Evolutionary conservation across 2,888 invertebrate species (phyloP).

Genomic region (Tromatobia lineatoria): DNA sequence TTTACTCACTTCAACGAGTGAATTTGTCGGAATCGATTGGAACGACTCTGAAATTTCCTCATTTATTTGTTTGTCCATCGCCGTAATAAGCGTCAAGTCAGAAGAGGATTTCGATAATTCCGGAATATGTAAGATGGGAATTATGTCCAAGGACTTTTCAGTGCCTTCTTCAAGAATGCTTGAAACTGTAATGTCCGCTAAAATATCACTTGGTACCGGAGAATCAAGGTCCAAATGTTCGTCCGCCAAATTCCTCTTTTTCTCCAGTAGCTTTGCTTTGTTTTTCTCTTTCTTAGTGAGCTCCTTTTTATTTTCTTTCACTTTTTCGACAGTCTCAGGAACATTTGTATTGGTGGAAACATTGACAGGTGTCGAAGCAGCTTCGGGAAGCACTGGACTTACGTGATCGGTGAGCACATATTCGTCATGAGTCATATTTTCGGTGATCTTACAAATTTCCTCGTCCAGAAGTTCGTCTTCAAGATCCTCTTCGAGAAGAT

Average conservation of each 20-base stretch:
- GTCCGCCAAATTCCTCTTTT: slow-evolving; percentile 77
- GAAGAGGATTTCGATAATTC: slow-evolving; percentile 21
- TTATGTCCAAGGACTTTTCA: slow-evolving; percentile 27
- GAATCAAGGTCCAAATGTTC: slow-evolving; percentile 78
- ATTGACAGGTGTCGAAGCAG: slow-evolving; percentile 73
- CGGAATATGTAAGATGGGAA: slow-evolving; percentile 9
- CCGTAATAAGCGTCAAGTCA: neutral
- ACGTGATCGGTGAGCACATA: slow-evolving; percentile 83
- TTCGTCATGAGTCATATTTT: slow-evolving; percentile 84
- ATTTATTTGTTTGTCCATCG: neutral
- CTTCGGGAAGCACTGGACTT: slow-evolving; percentile 77
- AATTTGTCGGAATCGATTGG: neutral
- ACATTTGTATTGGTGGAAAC: slow-evolving; percentile 19
- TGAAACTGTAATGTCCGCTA: neutral
- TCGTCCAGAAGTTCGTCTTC: slow-evolving; percentile 83
- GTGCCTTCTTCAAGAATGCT: slow-evolving; percentile 21
- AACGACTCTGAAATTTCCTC: slow-evolving; percentile 23
- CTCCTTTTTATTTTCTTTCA: slow-evolving; percentile 15
- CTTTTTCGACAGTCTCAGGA: slow-evolving; percentile 44
- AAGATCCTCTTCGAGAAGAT: slow-evolving; percentile 74
- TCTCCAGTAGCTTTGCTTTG: slow-evolving; percentile 58
- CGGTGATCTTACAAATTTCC: slow-evolving; percentile 84
- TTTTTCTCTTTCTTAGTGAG: neutral
- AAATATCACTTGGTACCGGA: slow-evolving; percentile 45
- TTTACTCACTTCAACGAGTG: neutral